Base-by-base conservation (phyloP, 2,888 invertebrate genomes). In the Drosophila quasianomalipes region DNA sequence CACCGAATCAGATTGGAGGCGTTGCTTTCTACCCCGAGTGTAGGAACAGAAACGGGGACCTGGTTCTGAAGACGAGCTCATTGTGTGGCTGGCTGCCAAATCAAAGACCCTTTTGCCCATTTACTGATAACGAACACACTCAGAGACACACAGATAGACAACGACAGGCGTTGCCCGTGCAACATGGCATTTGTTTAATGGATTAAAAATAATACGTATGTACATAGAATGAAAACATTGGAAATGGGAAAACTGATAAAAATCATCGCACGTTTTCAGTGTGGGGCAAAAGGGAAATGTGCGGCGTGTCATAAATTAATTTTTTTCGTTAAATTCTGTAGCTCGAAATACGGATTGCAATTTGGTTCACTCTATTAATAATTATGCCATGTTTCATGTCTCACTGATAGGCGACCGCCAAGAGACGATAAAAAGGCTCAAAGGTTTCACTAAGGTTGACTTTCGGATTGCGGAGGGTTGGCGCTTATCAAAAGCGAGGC, bases 131-230 rank as follows among this genome's bases (percentile, higher is more conserved):
- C 85, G 69, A 49, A 75, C 81, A 69, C 49, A 76, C 70, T 71
- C 58, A 70, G 44, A 57, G 22, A 58, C 16, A 31, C 39, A 55
- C 19, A 39, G 26, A 37, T 19, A 44, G 68, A 74, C 76, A 79
- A 73, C 75, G 76, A 73, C 70, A 70, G 73, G 74, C 73, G 71
- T 73, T 57, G 71, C 75, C 64, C 71, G 69, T 73, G 67, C 70
- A 85, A 76, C 86, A 77, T 81, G 79, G 84, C 87, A 87, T 87
- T 87, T 86, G 91, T 87, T 87, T 89, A 90, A 87, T 90, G 86
- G 91, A 87, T 87, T 91, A 91, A 86, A 90, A 89, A 89, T 81
- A 90, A 87, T 89, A 79, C 70, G 71, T 83, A 79, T 69, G 72
- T 58, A 71, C 59, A 57, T n/a, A 60, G 65, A 77, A 60, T 33